A percentile compares a stretch with the other conserved stretches of the same genome.
phyloP scores from a whole-genome alignment of 2,888 invertebrate genomes.

The Frankliniella intonsa region DNA sequence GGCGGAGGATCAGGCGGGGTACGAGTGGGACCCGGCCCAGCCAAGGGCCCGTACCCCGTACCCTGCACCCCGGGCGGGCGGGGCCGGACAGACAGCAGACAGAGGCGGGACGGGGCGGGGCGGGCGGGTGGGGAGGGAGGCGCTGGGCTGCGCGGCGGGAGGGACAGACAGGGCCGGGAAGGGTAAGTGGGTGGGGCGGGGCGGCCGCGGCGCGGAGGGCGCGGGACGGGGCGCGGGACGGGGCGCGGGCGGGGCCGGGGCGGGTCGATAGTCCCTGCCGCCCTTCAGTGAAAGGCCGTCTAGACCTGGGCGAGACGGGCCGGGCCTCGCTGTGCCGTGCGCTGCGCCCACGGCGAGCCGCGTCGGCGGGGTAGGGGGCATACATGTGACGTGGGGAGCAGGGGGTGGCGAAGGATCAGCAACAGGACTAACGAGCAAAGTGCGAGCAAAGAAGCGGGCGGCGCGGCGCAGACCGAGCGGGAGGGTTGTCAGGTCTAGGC shows the following conservation, averaged over 20 bases:
- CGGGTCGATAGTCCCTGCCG: not conserved
- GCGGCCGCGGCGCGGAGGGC: not conserved
- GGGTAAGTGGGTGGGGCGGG: not conserved
- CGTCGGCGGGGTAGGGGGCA: not conserved
- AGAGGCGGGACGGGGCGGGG: not conserved
- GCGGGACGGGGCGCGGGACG: not conserved
- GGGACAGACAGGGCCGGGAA: not conserved
- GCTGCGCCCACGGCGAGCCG: not conserved
- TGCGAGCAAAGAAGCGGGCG: no score
- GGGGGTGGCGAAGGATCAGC: not conserved
- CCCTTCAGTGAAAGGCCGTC: not conserved
- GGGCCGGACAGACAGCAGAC: not conserved
- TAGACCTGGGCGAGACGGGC: slow-evolving; percentile 25
- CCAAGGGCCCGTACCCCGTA: not conserved
- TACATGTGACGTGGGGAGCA: not conserved
- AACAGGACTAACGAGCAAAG: slow-evolving; percentile 11
- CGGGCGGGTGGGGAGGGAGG: not conserved
- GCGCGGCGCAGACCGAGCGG: no score
- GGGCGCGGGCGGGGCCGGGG: not conserved
- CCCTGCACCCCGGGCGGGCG: not conserved
- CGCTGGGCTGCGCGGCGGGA: not conserved
- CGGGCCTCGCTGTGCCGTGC: not conserved
- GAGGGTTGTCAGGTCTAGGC: no score
- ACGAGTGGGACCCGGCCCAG: not conserved
- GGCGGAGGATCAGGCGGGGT: not conserved